Base-by-base conservation (phyloP, 2,888 invertebrate species). In the Hyles lineata region DNA sequence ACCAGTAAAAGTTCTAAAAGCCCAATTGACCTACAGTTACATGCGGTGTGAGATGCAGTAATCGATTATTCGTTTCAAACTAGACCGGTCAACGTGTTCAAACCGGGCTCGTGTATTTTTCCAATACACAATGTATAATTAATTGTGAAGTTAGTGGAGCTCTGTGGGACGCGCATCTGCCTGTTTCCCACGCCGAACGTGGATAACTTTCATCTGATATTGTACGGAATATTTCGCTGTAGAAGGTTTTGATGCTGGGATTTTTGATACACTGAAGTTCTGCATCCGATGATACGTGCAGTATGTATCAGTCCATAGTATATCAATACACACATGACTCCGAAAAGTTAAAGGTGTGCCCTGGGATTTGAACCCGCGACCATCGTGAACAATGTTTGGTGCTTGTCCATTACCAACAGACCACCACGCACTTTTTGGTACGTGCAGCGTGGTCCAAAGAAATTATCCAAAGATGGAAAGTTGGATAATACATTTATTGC, bases 101-200 rank as follows among this genome's bases (percentile, higher is more conserved):
- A 62, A 9, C 32, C 3, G 9, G n/a, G n/a, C 32, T 35, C 7
- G 67, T 67, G 23, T 50, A 67, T 67, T 67, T 67, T 67, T 67
- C 63, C 67, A 67, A 23, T 50, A 50, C 21, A 29, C 25, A n/a
- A 21, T 43, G 43, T 23, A 67, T 67, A 67, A 43, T 67, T 67
- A 67, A 67, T 63, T 50, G 63, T 67, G 43, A 43, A 67, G 63
- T 67, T 43, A 35, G 63, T 35, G 43, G 67, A 23, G 67, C 67
- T 67, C 32, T 43, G 19, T 35, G 17, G 50, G 67, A 50, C 43
- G 67, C 21, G 50, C 67, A 67, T 67, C 43, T 67, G 67, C 17
- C 50, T 19, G 67, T 23, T 32, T 67, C 50, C 67, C 67, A 67
- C 67, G 50, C 6, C 19, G 23, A 43, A 43, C 43, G 43, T 43